Conservation (phyloP, 2,797 vertebrate species). For the Lindbergichthys nudifrons region DNA sequence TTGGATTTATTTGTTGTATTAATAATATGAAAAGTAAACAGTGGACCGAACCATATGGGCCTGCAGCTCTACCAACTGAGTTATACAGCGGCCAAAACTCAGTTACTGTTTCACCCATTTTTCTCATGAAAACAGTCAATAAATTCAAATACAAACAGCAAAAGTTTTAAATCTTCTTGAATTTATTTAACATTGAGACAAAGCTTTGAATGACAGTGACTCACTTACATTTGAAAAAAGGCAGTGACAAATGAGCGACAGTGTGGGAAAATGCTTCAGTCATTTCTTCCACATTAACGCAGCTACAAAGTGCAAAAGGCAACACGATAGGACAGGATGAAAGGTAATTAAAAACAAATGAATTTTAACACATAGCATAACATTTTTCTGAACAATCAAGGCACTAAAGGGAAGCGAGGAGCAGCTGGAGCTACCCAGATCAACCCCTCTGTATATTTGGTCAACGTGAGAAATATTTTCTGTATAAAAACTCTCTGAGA, state of each 20-base stretch:
- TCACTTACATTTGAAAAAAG: not conserved
- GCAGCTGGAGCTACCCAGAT: constrained; percentile 15
- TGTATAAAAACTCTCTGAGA: constrained; percentile 25
- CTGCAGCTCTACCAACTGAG: too few species aligned
- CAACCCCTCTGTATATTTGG: constrained; percentile 36
- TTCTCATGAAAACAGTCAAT: constrained; percentile 21
- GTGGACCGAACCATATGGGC: too few species aligned
- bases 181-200: not conserved
- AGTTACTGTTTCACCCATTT: constrained; percentile 5
- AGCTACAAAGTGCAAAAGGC: constrained; percentile 59
- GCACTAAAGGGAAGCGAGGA: constrained; percentile 49
- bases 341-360: not conserved
- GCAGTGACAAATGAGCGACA: constrained; percentile 8
- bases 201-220: constrained; percentile 11
- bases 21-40: too few species aligned
- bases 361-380: not conserved
- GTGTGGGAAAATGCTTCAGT: not conserved
- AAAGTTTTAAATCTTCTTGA: not conserved
- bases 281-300: not conserved
- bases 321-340: not conserved
- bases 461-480: constrained; percentile 7
- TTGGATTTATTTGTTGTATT: too few species aligned
- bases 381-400: constrained; percentile 52
- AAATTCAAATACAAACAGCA: constrained; percentile 8
- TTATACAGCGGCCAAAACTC: not conserved